Evolutionary conservation across 2,113 vertebrate genomes (phyloP), one percentile per base, ranked within the genome.

Genomic region (Microtus montanus): DNA sequence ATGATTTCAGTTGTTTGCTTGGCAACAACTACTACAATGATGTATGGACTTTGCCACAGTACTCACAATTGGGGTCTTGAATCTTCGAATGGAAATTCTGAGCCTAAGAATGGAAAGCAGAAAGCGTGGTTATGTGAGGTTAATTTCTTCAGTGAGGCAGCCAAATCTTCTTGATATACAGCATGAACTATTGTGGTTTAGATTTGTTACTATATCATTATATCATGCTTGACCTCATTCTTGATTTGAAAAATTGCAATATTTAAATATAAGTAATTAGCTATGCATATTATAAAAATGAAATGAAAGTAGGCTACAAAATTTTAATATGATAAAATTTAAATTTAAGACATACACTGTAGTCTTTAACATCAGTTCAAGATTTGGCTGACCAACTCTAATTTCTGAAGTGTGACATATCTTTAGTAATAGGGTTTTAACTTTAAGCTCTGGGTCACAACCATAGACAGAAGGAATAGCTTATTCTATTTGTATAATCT

Each of bases 311-410:
- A 68, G 10, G 6, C 17, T 80, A 4, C 10, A 28, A 61, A n/a
- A 30, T 38, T 1, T 3, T 41, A 80, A 38, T 22, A 22, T 66
- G 24, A 66, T 38, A 80, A 38, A 68, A 33, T 74, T 10, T 20
- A 79, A 79, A 33, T 61, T 10, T 13, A 79, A 79, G 7, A 80
- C 11, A 58, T 5, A n/a, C 11, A 58, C 35, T 38, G 35, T 26
- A 83, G 14, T 28, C 20, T 83, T 83, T 7, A 13, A 15, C 0
- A 14, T 61, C 24, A 61, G 2, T 54, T 79, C 33, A 4, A 54
- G 19, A 20, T n/a, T 80, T 2, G 13, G 1, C n/a, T 2, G 0
- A 38, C 54, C n/a, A 41, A 38, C 3, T 26, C n/a, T 38, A 61
- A 28, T 26, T 7, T 63, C n/a, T 61, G 12, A 61, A 61, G 3